Evolutionary conservation across 2,888 invertebrate genomes (phyloP).

Genomic region (Caradrina kadenii): DNA sequence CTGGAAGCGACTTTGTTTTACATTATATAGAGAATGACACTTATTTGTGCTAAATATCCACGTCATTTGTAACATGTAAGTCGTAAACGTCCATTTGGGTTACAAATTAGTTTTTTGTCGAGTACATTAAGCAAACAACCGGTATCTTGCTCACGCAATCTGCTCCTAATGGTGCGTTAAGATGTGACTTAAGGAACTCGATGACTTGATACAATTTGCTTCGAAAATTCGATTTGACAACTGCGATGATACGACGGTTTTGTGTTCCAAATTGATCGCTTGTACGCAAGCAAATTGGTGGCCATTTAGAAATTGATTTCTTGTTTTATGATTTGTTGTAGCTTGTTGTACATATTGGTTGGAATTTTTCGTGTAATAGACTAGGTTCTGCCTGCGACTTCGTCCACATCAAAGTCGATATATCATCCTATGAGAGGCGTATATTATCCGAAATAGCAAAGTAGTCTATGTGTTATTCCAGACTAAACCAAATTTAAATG

Average conservation of each 20-base stretch:
- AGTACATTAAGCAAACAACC: constrained; percentile 86
- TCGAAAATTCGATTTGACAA: constrained; percentile 69
- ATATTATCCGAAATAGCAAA: no score
- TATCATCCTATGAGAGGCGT: no score
- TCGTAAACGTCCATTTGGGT: constrained; percentile 50
- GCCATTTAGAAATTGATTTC: not conserved
- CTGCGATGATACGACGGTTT: constrained; percentile 62
- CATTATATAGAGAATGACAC: not conserved
- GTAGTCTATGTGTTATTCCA: no score
- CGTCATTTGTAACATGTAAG: constrained; percentile 14
- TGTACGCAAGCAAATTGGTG: not conserved
- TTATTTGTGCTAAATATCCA: constrained; percentile 4
- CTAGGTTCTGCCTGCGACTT: no score
- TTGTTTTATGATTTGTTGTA: not conserved
- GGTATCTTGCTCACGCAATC: constrained; percentile 85
- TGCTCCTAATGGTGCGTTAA: constrained; percentile 86
- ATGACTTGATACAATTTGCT: constrained; percentile 85
- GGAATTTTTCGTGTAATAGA: no score
- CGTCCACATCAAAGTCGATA: no score
- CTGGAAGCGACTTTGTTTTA: no score
- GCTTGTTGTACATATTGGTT: not conserved
- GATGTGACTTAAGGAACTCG: constrained; percentile 82
- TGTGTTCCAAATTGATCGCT: constrained; percentile 40
- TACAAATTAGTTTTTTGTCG: constrained; percentile 86
- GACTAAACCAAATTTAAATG: no score